These are phyloP conservation scores for Hyposoter dolosus DNA, from an alignment of 2,888 invertebrate genomes.

Conservation along the genomic window DNA sequence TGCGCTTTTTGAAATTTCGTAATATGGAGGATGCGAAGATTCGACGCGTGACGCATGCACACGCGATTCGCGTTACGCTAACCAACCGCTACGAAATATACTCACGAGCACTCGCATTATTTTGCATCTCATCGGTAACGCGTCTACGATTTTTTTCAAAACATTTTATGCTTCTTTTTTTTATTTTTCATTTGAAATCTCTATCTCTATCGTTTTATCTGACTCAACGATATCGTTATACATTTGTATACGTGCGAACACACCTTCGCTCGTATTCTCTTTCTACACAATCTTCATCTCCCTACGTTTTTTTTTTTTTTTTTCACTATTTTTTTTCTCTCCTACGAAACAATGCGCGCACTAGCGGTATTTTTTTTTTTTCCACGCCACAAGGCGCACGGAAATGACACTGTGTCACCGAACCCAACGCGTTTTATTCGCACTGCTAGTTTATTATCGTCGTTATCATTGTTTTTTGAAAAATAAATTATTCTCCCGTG, in stretches of 20 bases:
- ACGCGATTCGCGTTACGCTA: conserved; percentile 65
- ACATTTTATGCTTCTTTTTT: conserved; percentile 27
- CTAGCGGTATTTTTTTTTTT: conserved; percentile 11
- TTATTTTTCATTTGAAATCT: conserved; percentile 17
- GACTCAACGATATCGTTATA: conserved; percentile 42
- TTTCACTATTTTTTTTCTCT: not conserved
- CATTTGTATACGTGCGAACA: not conserved
- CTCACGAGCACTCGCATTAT: conserved; percentile 58
- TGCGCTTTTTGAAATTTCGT: conserved; percentile 75
- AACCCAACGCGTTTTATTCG: conserved; percentile 26
- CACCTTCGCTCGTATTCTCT: not conserved
- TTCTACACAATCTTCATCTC: conserved; percentile 33
- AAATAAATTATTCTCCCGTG: not conserved
- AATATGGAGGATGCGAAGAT: conserved; percentile 71
- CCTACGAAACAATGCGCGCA: conserved; percentile 41
- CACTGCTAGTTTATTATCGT: not conserved
- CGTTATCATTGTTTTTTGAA: not conserved
- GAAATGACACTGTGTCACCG: conserved; percentile 52
- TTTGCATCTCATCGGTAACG: conserved; percentile 69
- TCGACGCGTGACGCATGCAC: conserved; percentile 69
- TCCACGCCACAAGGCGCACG: conserved; percentile 32
- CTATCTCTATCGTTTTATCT: conserved; percentile 24
- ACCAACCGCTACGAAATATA: conserved; percentile 11
- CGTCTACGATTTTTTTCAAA: conserved; percentile 35
- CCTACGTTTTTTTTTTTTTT: conserved; percentile 17